Conservation (phyloP, 2,113 vertebrate species). For the Lagenorhynchus albirostris region DNA sequence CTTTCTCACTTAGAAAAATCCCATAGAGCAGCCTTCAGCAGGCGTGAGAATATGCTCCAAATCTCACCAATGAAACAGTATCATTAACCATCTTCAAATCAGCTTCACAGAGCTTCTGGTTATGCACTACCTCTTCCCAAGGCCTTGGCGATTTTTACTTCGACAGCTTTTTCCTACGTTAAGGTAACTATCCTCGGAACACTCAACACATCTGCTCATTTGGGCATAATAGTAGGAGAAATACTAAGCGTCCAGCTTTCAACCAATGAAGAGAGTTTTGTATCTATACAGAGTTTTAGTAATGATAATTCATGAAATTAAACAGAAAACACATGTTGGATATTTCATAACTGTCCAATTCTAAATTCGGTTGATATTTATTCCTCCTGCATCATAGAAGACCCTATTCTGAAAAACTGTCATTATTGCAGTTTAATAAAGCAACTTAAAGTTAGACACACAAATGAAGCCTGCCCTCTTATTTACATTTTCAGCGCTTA, state of each 20-base stretch:
- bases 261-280: neutral
- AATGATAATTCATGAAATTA: neutral
- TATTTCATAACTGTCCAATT: neutral
- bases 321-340: neutral
- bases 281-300: neutral
- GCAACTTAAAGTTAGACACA: neutral
- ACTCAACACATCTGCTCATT: neutral
- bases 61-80: neutral
- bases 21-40: neutral
- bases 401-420: neutral
- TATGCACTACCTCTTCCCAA: neutral
- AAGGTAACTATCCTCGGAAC: neutral
- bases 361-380: neutral
- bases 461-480: neutral
- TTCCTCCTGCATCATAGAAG: neutral
- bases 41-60: neutral
- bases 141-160: neutral
- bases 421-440: conserved; percentile 34
- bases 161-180: neutral
- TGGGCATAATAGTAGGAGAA: neutral
- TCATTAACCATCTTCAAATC: neutral
- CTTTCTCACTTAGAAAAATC: conserved; percentile 1
- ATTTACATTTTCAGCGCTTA: conserved; percentile 26
- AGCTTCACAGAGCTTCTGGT: neutral
- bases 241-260: neutral